phyloP scores from a whole-genome alignment of 2,888 invertebrate species.

The Caenorhabditis macrosperma region DNA sequence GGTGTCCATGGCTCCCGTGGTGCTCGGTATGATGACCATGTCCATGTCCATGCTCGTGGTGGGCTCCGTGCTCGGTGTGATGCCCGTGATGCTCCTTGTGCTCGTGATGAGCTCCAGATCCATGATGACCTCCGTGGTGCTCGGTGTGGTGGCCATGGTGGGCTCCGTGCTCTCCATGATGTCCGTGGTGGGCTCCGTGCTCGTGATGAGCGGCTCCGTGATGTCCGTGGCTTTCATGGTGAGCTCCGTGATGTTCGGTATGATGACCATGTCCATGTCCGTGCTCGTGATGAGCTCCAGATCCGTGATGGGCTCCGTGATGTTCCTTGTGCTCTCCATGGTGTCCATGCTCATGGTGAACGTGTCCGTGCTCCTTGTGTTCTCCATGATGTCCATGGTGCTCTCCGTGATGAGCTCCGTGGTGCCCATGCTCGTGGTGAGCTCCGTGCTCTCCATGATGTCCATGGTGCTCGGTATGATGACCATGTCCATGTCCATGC shows the following conservation, averaged over 20 bases:
- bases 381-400: constrained; percentile 24
- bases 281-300: constrained; percentile 22
- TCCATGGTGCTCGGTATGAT: constrained; percentile 26
- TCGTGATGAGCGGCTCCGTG: constrained; percentile 33
- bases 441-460: constrained; percentile 30
- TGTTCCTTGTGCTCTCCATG: constrained; percentile 12
- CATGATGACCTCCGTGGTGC: constrained; percentile 7
- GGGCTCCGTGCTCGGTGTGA: not conserved
- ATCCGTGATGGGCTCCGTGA: constrained; percentile 11
- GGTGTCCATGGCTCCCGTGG: constrained; percentile 24
- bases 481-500: constrained; percentile 7
- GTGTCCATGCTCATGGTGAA: constrained; percentile 12
- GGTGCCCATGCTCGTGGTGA: constrained; percentile 31
- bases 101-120: constrained; percentile 11
- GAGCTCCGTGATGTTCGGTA: constrained; percentile 16
- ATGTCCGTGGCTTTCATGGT: constrained; percentile 30
- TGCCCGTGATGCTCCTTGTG: constrained; percentile 13
- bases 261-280: constrained; percentile 18
- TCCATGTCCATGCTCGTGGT: constrained; percentile 13
- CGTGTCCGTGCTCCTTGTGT: not conserved
- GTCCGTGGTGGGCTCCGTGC: constrained; percentile 31
- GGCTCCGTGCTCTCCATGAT: constrained; percentile 13
- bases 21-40: constrained; percentile 21
- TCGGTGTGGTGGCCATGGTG: constrained; percentile 25
- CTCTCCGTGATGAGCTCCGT: constrained; percentile 32